Evolutionary conservation across 2,888 invertebrate species (phyloP).

Genomic region (Tenthredo scrophulariae): DNA sequence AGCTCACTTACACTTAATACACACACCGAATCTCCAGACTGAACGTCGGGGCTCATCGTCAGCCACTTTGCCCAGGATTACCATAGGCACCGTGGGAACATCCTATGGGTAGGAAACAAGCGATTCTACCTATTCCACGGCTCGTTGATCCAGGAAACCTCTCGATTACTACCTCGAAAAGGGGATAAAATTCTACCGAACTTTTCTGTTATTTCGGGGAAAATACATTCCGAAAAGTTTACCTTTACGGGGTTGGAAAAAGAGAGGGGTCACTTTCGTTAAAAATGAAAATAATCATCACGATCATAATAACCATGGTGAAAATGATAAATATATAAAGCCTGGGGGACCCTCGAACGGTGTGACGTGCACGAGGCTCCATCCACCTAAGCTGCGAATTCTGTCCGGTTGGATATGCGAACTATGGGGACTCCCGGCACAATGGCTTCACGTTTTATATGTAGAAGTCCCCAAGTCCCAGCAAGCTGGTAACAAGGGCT

Average conservation of each 20-base stretch:
- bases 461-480: constrained; percentile 33
- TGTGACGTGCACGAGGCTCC: not conserved
- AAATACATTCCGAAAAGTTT: not conserved
- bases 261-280: not conserved
- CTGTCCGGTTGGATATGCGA: constrained; percentile 10
- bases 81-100: constrained; percentile 41
- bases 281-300: constrained; percentile 1
- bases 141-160: not conserved
- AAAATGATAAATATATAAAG: constrained; percentile 23
- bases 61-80: constrained; percentile 33
- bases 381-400: constrained; percentile 22
- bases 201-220: not conserved
- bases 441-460: constrained; percentile 30
- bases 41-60: not conserved
- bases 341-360: constrained; percentile 20
- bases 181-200: not conserved
- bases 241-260: not conserved
- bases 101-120: not conserved
- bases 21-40: not conserved
- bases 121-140: constrained; percentile 14
- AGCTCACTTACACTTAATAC: constrained; percentile 5
- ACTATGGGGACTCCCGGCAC: not conserved
- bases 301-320: not conserved
- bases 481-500: constrained; percentile 31
- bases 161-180: not conserved